Base-by-base conservation (phyloP, 2,888 invertebrate genomes). In the Margaritifera margaritifera region DNA sequence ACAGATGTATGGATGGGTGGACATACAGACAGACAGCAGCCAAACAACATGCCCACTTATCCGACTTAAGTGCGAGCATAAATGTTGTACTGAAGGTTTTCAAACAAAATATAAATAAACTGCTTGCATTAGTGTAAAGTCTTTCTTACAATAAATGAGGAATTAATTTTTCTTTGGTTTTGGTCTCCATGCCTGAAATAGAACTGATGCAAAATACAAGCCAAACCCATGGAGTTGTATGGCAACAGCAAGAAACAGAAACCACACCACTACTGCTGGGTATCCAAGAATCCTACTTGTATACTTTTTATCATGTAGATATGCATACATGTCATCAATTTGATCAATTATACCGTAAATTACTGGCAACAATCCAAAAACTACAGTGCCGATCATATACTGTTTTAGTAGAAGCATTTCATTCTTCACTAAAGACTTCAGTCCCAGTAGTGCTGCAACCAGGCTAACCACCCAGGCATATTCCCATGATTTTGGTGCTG, bases 221-320 rank as follows among this genome's bases (percentile, higher is more conserved):
- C 86, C 83, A 71, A 89, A 88, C 3, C 74, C 76, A 71, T 90
- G 90, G 57, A 98, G 94, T 92, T 98, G 98, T 56, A 95, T 92
- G 8, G 95, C 96, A 19, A 95, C 91, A 60, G 95, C 91, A 75
- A 97, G 93, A 90, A 97, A 98, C 71, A 94, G 94, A 89, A 96
- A 96, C 97, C 97, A 97, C 72, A 98, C 92, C 42, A 97, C 91
- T 22, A 96, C 96, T 87, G 97, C 95, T 0, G 98, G 97, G 89
- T 95, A 94, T 31, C 88, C 88, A 61, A 84, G 76, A 51, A 81
- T 71, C 52, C 75, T 75, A 70, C 93, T 93, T 62, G 92, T 92
- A 64, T 93, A 93, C 64, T 93, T 92, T 71, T 85, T 86, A 68
- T 94, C 93, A 68, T 92, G 92, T 60, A 96, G 90, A 87, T 96